Base-by-base conservation (phyloP, 2,888 invertebrate species). In the Trachelus troglodyta region DNA sequence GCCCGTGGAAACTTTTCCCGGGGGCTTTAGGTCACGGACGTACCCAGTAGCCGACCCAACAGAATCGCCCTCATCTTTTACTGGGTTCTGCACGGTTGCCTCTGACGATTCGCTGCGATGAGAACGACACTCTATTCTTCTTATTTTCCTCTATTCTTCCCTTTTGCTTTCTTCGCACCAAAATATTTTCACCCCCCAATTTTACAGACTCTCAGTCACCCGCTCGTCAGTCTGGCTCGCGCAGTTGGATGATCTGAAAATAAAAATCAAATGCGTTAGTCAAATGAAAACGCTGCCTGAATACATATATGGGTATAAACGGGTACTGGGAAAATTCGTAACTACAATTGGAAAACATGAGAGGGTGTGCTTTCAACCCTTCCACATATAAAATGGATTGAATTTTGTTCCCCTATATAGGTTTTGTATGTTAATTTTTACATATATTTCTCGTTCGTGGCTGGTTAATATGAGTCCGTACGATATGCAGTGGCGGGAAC, bases 1-100 rank as follows among this genome's bases (percentile, higher is more conserved):
- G 9, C 56, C 9, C 56, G 56, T 56, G 71, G 31, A 71, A 33
- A 34, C 71, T 34, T 71, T 71, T 34, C n/a, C 73, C 73, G 74
- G 4, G n/a, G 31, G 56, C 77, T 78, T 87, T 89, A 89, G 83
- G 89, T 89, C 81, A 89, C 86, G 76, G 85, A 86, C 77, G 87
- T 85, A 75, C 85, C 85, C 73, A 85, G 82, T 31, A 86, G 82
- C 74, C 85, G 83, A 82, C 82, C 83, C 76, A 83, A 80, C 80
- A 83, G 79, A 74, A 77, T 83, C 80, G 78, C 82, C 78, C 80
- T 85, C 83, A 84, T 88, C 83, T 79, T 87, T 77, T 34, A 34
- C 69, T 31, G 56, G 23, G 2, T 56, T 6, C 40, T 56, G 23
- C 40, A 56, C 40, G 40, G 9, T 56, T 56, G 40, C 40, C 23